Base-by-base conservation (phyloP, 2,113 vertebrate species). In the Seriola aureovittata region DNA sequence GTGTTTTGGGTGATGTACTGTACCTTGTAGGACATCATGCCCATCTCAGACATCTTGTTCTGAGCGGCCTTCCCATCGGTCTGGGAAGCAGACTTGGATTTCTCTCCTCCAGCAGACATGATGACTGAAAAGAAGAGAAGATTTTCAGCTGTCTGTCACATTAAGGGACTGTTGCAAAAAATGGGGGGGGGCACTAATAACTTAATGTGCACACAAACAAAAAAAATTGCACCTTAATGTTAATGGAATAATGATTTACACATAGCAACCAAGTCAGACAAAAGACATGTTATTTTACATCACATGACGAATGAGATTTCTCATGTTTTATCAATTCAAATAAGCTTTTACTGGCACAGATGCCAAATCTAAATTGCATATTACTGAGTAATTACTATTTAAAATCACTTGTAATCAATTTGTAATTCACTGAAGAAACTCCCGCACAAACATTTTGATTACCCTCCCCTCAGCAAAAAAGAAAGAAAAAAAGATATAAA, bases 91-190 rank as follows among this genome's bases (percentile, higher is more conserved):
- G 92, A 76, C 88, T 94, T 94, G 79, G 93, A 86, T 88, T 95
- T 95, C 50, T 95, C 94, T 93, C 93, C 93, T 88, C 88, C 90
- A 48, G 92, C 88, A 84, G 94, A 95, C 95, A 95, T 95, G 79
- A 75, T 78, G 75, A 90, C 93, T 94, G 85, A 48, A 9, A 67
- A 19, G 12, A 42, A 46, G 17, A 75, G 29, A 44, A 72, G 36
- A 29, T 29, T 29, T 29, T 29, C 29, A 29, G 29, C 29, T 29
- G 29, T 25, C 36, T 6, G 40, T 8, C 40, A 42, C 40, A 42
- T 8, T 42, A 42, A 42, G 8, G 8, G 38, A 7, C 38, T 38
- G 8, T 38, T 29, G 29, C 29, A 36, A 6, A 36, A 36, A 36
- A 36, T 36, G 34, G 2, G 29, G 29, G 29, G 29, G 29, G 29